Evolutionary conservation across 2,113 vertebrate species (phyloP), one percentile per base, ranked within the genome.

Genomic region (Protomyctophum bolini): DNA sequence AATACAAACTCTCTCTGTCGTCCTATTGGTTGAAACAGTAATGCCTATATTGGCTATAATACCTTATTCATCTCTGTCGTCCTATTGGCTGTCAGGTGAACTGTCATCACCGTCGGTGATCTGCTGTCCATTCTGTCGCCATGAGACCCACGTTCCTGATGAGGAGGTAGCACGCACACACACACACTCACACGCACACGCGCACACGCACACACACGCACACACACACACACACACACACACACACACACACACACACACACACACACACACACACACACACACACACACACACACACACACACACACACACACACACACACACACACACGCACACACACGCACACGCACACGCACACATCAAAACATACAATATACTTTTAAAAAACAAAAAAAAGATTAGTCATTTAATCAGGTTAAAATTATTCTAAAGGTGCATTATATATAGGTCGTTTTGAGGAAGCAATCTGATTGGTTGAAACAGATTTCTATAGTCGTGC

Each of bases 111-210:
- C 94, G 0, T 88, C 66, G 1, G 52, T 89, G 51, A 90, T 96
- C 85, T 90, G 92, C 72, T 97, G 96, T 82, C 95, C 96, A 0
- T 97, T 97, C 88, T 97, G 96, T 84, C 95, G 96, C 55, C 93
- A 91, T 51, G 93, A 93, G 85, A 96, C 94, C 0, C 80, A 83
- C 0, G 82, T 97, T 59, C 94, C 94, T 0, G 83, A 91, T 0
- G 92, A 93, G 68, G 94, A 95, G 33, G 89, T 90, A 62, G 83
- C 72, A 56, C 51, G 11, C 51, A 41, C 51, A 0, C 51, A 10
- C n/a, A 2, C 10, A 7, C 61, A 10, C 7, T 2, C 9, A 2
- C n/a, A 14, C 11, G 11, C 3, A 5, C 10, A 2, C 10, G 7
- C 54, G n/a, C 54, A 56, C 10, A 10, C 0, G 10, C 10, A 14